Base-by-base conservation (phyloP, 2,113 vertebrate genomes). In the Leptosomus discolor region DNA sequence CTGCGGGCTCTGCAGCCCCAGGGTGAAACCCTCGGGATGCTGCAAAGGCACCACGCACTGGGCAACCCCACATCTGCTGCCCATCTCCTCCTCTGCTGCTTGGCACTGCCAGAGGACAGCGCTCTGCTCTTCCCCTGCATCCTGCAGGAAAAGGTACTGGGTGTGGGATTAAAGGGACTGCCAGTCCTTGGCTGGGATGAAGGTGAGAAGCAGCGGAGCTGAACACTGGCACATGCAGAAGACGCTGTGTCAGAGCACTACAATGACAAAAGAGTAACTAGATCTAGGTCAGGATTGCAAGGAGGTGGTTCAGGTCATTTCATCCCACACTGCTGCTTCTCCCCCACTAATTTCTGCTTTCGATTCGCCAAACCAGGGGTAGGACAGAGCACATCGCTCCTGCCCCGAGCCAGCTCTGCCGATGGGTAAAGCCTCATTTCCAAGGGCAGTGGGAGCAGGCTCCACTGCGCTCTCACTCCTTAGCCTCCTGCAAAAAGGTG, bases 401-500 rank as follows among this genome's bases (percentile, higher is more conserved):
- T 1, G 0, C 46, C 58, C 81, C 0, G 1, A 64, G 83, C 53
- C 90, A 89, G 92, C 64, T 70, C 76, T 58, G 69, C 43, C 0
- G 0, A 76, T 63, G 86, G 84, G 73, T 11, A 34, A 70, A 70
- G 94, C 77, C 95, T 56, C 76, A 12, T 86, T 89, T 84, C 68
- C 92, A 94, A 93, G 93, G 94, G 79, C 93, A 91, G 70, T 57
- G 68, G 37, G 85, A 96, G 60, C 68, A 81, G 63, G 46, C 82
- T 94, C 68, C 12, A 5, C 90, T 2, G 6, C 1, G 20, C 60
- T 92, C 76, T 60, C 5, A 0, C 64, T 94, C 88, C 81, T 80
- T 65, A 76, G 76, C 69, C 90, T 94, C 79, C 74, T 57, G 73
- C 43, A 94, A 50, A 75, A 87, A 95, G 91, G 88, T 87, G 95